A percentile compares a stretch with the other conserved stretches of the same genome.
phyloP scores from a whole-genome alignment of 2,113 vertebrate genomes.

The Promerops cafer region DNA sequence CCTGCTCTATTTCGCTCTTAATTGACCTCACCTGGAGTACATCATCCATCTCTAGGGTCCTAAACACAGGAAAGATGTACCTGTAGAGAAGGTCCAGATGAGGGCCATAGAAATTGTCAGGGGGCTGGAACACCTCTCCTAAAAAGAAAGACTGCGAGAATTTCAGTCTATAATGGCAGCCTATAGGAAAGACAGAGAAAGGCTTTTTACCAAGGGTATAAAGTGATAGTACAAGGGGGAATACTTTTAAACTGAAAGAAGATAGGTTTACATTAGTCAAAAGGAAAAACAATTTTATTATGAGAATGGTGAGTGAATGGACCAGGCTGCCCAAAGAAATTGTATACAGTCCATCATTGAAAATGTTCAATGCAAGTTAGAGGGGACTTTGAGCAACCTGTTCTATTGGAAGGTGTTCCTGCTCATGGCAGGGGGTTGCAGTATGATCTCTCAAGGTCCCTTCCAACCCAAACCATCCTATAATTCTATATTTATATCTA shows the following conservation, averaged over 20 bases:
- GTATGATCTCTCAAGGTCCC: neutral
- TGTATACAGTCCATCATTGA: rapidly evolving
- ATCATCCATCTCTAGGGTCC: neutral
- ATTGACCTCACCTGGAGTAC: neutral
- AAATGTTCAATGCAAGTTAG: neutral
- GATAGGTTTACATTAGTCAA: neutral
- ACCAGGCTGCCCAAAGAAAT: neutral
- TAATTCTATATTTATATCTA: neutral
- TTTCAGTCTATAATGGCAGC: neutral
- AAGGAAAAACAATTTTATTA: neutral
- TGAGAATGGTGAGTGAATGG: neutral
- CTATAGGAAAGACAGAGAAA: neutral
- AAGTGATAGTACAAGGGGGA: neutral
- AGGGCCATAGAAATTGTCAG: neutral
- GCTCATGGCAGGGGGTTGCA: rapidly evolving
- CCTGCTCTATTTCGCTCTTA: neutral
- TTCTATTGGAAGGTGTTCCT: neutral
- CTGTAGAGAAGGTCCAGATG: neutral
- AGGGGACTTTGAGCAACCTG: rapidly evolving
- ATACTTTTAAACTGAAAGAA: neutral
- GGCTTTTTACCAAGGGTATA: neutral
- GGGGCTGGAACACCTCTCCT: neutral
- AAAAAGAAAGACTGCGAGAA: neutral
- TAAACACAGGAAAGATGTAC: rapidly evolving
- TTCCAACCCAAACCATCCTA: neutral